Evolutionary conservation across 37 sponge, comb jelly and placozoan genomes (phyloP).

Genomic region (Tethya wilhelma): DNA sequence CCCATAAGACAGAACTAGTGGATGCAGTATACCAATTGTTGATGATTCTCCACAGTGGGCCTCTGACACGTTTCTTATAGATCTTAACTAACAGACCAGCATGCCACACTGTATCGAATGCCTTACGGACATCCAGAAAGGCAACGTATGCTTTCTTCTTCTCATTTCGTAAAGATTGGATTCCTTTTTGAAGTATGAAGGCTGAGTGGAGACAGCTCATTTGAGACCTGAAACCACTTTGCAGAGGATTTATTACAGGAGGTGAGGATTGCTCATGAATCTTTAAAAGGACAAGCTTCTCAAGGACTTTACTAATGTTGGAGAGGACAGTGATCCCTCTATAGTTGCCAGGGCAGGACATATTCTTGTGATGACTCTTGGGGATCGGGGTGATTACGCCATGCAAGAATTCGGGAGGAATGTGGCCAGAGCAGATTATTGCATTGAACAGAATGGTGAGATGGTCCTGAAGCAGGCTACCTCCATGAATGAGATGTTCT

Average conservation of each 20-base stretch:
- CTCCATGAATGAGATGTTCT: no score
- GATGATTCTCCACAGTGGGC: not conserved
- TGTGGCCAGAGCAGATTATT: no score
- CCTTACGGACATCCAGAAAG: constrained; percentile 1
- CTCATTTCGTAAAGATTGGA: not conserved
- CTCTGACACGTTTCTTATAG: not conserved
- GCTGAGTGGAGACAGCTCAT: not conserved
- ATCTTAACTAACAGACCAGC: constrained; percentile 5
- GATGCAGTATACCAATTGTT: not conserved
- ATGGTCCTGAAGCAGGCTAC: no score
- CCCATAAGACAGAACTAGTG: not conserved
- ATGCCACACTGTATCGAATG: constrained; percentile 1
- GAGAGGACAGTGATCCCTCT: not conserved
- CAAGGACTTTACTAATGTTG: no score
- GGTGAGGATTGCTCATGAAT: no score
- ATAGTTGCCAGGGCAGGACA: no score
- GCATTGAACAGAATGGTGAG: no score
- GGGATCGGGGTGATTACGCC: no score
- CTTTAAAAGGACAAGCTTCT: not conserved
- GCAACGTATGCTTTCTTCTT: not conserved
- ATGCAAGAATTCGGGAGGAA: no score
- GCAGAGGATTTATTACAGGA: not conserved
- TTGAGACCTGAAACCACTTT: not conserved
- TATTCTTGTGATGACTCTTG: no score
- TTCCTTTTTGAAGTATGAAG: not conserved